Conservation (phyloP, 2,888 invertebrate genomes). For the Chromoteleia sp. region DNA sequence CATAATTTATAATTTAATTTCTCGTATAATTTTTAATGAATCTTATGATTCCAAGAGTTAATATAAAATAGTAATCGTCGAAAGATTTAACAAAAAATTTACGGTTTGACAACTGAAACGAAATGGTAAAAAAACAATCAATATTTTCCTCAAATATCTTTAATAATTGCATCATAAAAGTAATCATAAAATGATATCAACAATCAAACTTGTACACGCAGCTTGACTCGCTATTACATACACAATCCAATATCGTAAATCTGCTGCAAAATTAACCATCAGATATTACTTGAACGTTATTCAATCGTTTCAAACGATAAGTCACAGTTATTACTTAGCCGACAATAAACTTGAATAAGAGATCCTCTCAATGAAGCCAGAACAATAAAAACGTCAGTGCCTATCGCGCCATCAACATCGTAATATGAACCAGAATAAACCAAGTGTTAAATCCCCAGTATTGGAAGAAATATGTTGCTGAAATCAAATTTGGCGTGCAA, state of each 20-base stretch:
- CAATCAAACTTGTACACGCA: conserved; percentile 31
- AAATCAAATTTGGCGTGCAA: no score
- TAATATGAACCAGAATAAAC: conserved; percentile 25
- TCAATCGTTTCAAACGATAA: conserved; percentile 53
- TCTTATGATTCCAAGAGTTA: no score
- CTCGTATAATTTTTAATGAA: no score
- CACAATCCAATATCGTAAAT: conserved; percentile 52
- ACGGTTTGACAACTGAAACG: neutral
- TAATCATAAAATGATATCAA: conserved; percentile 61
- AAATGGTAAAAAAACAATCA: conserved; percentile 39
- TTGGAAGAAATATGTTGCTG: no score
- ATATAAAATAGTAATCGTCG: no score
- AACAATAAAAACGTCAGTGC: conserved; percentile 51
- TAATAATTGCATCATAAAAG: conserved; percentile 50
- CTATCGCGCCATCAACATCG: conserved; percentile 28
- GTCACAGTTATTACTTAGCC: conserved; percentile 33
- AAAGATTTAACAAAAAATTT: neutral
- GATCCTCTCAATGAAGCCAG: conserved; percentile 25
- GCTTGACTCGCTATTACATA: conserved; percentile 29
- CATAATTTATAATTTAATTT: no score
- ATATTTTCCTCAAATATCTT: conserved; percentile 33
- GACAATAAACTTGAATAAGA: conserved; percentile 57
- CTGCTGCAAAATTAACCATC: conserved; percentile 51
- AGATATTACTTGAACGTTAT: conserved; percentile 48
- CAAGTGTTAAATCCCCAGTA: neutral